phyloP scores from a whole-genome alignment of 2,797 vertebrate genomes.

The Ispidina lecontei region DNA sequence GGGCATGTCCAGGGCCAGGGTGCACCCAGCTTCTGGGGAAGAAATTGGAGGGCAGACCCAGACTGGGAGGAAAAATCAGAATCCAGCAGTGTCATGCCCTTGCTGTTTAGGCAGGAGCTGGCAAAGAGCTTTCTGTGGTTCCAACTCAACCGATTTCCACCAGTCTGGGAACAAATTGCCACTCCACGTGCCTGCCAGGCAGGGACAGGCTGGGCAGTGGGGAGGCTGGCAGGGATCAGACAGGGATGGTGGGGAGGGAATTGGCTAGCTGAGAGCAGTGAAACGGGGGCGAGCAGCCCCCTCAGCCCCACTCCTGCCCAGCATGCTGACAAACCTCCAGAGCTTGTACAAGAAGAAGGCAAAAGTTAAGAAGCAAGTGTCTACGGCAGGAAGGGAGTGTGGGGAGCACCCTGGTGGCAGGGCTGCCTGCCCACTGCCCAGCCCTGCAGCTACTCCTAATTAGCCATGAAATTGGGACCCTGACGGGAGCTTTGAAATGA shows the following conservation, averaged over 20 bases:
- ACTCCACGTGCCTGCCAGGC: not conserved
- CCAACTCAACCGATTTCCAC: fast-evolving
- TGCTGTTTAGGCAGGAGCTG: not conserved
- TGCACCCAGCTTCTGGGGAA: not conserved
- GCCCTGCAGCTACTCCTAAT: not conserved
- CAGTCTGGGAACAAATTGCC: fast-evolving
- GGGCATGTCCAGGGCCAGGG: not conserved
- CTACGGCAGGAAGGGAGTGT: fast-evolving
- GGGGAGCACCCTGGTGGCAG: not conserved
- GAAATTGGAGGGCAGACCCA: not conserved
- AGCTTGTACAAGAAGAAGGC: not conserved
- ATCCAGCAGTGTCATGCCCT: not conserved
- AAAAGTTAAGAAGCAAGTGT: not conserved
- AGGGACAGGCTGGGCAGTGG: not conserved
- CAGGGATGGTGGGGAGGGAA: not conserved
- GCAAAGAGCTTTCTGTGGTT: not conserved
- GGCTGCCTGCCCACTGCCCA: not conserved
- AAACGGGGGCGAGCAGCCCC: not conserved
- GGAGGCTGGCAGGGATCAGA: too few relatives aligned
- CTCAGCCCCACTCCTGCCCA: fast-evolving
- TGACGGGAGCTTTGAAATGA: not conserved
- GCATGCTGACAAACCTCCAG: fast-evolving
- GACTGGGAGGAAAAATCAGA: not conserved
- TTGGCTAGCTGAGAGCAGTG: not conserved
- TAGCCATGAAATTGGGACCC: constrained; percentile 4